A percentile compares a stretch with the other conserved stretches of the same genome.
Evolutionary conservation across 2,113 vertebrate species (phyloP).

Genomic region (Terrapene triunguis): DNA sequence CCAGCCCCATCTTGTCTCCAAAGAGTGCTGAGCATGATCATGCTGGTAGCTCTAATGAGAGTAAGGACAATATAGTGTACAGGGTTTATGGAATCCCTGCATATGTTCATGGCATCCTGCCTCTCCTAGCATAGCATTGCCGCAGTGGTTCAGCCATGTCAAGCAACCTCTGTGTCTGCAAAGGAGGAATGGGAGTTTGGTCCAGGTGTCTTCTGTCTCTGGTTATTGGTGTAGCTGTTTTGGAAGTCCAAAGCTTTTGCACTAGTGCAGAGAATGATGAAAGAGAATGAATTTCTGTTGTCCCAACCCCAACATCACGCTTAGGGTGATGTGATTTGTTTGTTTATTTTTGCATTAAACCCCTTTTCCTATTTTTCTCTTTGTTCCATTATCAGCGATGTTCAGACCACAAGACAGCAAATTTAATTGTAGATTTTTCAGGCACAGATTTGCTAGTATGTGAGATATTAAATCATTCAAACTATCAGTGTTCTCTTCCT

Average conservation of each 20-base stretch:
- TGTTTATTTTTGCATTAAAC: background rate
- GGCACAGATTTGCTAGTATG: background rate
- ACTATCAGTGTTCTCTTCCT: background rate
- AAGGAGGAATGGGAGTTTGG: background rate
- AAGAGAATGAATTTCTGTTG: background rate
- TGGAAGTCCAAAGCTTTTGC: background rate
- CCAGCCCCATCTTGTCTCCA: background rate
- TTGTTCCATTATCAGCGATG: background rate
- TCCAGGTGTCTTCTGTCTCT: background rate
- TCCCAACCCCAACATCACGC: background rate
- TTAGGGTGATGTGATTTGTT: background rate
- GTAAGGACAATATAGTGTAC: background rate
- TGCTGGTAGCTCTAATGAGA: background rate
- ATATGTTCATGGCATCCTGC: background rate
- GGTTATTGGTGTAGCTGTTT: background rate
- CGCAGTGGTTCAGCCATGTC: background rate
- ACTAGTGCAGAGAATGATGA: background rate
- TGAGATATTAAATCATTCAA: constrained; percentile 1
- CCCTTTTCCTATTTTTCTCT: background rate
- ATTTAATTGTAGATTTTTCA: background rate
- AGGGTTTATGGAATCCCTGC: background rate
- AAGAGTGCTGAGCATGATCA: background rate
- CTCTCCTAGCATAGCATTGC: background rate
- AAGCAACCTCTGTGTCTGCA: background rate
- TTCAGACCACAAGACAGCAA: background rate